Evolutionary conservation across 2,113 vertebrate genomes (phyloP).

Genomic region (Saguinus midas): DNA sequence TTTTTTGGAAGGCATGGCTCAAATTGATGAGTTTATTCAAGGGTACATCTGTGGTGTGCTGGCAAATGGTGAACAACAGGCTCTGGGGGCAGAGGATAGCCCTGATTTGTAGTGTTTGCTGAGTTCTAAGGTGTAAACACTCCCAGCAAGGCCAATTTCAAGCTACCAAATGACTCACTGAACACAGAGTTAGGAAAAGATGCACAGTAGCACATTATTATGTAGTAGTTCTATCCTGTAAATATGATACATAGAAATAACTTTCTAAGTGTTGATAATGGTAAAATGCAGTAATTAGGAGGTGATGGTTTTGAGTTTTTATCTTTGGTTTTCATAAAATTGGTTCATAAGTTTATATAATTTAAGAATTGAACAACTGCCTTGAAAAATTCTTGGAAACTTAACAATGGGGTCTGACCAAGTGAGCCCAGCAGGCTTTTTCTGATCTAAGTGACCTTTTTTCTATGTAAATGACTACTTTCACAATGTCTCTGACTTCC

Average conservation of each 20-base stretch:
- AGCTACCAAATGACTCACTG: neutral
- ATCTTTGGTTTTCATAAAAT: neutral
- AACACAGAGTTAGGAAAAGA: neutral
- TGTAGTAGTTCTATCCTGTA: neutral
- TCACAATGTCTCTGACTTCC: neutral
- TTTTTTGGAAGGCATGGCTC: neutral
- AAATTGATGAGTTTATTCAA: neutral
- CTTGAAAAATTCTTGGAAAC: neutral
- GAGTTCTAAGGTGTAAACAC: neutral
- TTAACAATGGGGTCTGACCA: neutral
- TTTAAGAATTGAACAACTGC: neutral
- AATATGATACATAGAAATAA: neutral
- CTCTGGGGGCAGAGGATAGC: neutral
- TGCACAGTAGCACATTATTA: fast-evolving
- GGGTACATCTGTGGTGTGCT: neutral
- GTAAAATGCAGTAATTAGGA: neutral
- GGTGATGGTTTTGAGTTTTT: neutral
- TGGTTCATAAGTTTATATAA: neutral
- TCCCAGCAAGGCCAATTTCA: neutral
- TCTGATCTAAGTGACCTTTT: neutral
- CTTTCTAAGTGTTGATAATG: fast-evolving
- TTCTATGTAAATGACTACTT: neutral
- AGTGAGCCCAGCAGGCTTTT: neutral
- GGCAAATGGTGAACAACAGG: neutral
- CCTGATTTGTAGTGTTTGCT: neutral